Evolutionary conservation across 2,113 vertebrate genomes (phyloP).

Genomic region (Hyperoodon ampullatus): DNA sequence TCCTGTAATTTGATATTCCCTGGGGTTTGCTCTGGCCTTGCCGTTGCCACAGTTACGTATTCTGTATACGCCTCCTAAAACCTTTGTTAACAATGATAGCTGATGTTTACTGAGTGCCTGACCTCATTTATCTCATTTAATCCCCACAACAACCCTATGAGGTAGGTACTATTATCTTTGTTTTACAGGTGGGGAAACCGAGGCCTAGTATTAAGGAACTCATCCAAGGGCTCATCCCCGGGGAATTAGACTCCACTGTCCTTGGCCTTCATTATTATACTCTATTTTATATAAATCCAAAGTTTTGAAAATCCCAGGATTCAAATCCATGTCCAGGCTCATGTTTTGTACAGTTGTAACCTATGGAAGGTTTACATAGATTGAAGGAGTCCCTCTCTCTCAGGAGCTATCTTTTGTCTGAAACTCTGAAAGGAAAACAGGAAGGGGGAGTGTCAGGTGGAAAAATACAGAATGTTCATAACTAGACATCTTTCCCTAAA

Average conservation of each 20-base stretch:
- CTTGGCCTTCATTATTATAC: neutral
- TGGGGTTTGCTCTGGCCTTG: neutral
- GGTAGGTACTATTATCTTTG: neutral
- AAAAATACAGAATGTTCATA: conserved; percentile 10
- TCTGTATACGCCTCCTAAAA: neutral
- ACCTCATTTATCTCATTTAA: neutral
- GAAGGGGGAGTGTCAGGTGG: neutral
- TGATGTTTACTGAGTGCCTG: neutral
- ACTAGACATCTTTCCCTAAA: neutral
- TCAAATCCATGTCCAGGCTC: neutral
- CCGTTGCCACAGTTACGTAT: neutral
- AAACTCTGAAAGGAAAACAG: neutral
- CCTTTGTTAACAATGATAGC: neutral
- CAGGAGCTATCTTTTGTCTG: neutral
- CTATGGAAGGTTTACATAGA: neutral
- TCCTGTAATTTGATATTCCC: neutral
- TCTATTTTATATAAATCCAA: neutral
- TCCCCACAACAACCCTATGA: neutral
- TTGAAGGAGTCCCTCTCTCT: neutral
- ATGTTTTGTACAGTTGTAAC: neutral
- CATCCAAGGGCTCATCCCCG: neutral
- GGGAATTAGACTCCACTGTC: neutral
- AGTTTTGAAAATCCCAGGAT: neutral
- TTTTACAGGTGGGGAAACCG: neutral
- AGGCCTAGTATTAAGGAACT: neutral